Percentiles rank a stretch among this genome's conserved stretches.
Conservation (phyloP, 2,113 vertebrate species). For the Apodemus sylvaticus region DNA sequence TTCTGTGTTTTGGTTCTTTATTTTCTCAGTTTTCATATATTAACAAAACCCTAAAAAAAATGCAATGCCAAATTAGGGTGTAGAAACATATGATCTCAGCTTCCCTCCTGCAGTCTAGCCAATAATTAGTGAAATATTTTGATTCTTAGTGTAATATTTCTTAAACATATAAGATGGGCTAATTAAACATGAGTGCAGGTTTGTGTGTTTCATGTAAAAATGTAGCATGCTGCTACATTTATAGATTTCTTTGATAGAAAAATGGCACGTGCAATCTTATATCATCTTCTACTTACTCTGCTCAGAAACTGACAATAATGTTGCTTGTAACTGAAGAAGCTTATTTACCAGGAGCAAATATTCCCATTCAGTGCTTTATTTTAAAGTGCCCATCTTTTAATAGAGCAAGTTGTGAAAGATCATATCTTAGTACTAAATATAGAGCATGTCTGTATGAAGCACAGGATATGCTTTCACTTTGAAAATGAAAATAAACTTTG, state of each 20-base stretch:
- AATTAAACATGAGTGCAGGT: slow-evolving; percentile 39
- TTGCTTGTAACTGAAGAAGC: neutral
- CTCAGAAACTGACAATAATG: neutral
- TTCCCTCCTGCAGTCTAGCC: neutral
- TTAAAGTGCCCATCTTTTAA: neutral
- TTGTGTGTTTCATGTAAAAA: neutral
- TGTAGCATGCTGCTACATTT: neutral
- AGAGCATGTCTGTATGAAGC: neutral
- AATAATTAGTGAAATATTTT: slow-evolving; percentile 22
- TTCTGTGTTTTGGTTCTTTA: neutral
- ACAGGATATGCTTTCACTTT: neutral
- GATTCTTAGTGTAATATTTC: slow-evolving; percentile 18
- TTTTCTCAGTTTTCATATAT: neutral
- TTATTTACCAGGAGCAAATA: neutral
- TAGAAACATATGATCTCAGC: neutral
- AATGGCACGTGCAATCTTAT: neutral
- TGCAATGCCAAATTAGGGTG: neutral
- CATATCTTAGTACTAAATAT: neutral
- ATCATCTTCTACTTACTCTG: neutral
- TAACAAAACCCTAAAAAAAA: neutral
- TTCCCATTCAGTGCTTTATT: neutral
- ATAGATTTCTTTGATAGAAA: neutral
- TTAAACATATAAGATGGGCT: neutral
- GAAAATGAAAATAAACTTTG: neutral
- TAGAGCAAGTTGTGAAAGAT: neutral